Evolutionary conservation across 2,888 invertebrate species (phyloP).

Genomic region (Halocaridina rubra): DNA sequence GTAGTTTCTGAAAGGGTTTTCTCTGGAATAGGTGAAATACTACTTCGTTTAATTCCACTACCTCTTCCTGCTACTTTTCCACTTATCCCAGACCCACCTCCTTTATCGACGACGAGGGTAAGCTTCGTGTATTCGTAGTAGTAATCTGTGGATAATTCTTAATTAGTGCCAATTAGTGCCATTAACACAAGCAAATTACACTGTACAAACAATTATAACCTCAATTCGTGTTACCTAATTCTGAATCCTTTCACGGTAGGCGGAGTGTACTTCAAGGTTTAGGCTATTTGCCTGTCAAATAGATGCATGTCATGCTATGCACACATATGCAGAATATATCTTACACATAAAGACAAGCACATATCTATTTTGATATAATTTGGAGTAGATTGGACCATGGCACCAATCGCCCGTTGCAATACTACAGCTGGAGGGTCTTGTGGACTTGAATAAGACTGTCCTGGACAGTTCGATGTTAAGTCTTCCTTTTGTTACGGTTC

Average conservation of each 20-base stretch:
- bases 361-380: no score
- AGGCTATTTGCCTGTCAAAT: no score
- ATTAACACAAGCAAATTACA: background rate
- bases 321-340: no score
- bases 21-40: background rate
- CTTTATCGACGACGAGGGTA: conserved; percentile 33
- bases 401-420: no score
- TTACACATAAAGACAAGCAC: no score
- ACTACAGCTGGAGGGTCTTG: no score
- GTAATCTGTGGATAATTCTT: conserved; percentile 7
- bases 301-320: no score
- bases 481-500: no score
- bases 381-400: no score
- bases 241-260: background rate
- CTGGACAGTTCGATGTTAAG: no score
- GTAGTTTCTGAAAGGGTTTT: background rate
- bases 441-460: no score
- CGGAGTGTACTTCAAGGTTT: no score
- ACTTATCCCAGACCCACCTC: background rate
- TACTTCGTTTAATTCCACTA: background rate
- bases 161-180: background rate
- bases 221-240: background rate
- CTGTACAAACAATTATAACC: background rate
- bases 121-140: conserved; percentile 52
- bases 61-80: background rate